phyloP scores from a whole-genome alignment of 2,888 invertebrate genomes.

The Epinotia brunnichana region DNA sequence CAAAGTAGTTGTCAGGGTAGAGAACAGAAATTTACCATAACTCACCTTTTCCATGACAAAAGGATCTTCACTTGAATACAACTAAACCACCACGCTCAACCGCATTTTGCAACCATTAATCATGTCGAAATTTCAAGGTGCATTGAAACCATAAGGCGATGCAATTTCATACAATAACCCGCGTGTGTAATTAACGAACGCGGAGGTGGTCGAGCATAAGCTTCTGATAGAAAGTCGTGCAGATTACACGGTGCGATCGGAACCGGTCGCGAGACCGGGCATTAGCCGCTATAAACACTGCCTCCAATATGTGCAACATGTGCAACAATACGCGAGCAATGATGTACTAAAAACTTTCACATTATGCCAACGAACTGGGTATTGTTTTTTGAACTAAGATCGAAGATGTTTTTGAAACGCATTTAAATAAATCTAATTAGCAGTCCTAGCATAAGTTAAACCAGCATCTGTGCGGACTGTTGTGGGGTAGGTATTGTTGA shows the following conservation, averaged over 20 bases:
- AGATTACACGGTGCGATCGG: slow-evolving; percentile 62
- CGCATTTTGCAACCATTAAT: slow-evolving; percentile 30
- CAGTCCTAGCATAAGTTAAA: not conserved
- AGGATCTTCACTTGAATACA: not conserved
- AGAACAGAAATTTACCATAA: not conserved
- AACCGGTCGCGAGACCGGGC: slow-evolving; percentile 59
- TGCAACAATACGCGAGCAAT: slow-evolving; percentile 38
- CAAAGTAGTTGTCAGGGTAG: not conserved
- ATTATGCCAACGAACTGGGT: slow-evolving; percentile 7
- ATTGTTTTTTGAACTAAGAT: slow-evolving; percentile 1
- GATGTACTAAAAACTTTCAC: slow-evolving; percentile 29
- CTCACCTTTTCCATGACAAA: not conserved
- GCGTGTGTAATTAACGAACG: slow-evolving; percentile 33
- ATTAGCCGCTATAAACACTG: slow-evolving; percentile 53
- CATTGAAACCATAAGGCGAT: slow-evolving; percentile 19
- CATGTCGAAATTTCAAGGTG: slow-evolving; percentile 18
- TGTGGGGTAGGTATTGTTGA: too few species aligned
- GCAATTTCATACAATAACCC: slow-evolving; percentile 31
- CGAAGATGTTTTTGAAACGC: not conserved
- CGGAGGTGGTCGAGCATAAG: slow-evolving; percentile 40
- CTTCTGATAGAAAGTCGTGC: slow-evolving; percentile 68
- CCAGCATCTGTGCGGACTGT: not conserved
- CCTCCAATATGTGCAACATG: slow-evolving; percentile 31
- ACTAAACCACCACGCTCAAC: slow-evolving; percentile 7
- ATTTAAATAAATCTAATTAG: not conserved